Percentiles rank a stretch among this genome's conserved stretches.
Evolutionary conservation across 1,140 invertebrate genomes (phyloP).

Genomic region (Halotydeus destructor): DNA sequence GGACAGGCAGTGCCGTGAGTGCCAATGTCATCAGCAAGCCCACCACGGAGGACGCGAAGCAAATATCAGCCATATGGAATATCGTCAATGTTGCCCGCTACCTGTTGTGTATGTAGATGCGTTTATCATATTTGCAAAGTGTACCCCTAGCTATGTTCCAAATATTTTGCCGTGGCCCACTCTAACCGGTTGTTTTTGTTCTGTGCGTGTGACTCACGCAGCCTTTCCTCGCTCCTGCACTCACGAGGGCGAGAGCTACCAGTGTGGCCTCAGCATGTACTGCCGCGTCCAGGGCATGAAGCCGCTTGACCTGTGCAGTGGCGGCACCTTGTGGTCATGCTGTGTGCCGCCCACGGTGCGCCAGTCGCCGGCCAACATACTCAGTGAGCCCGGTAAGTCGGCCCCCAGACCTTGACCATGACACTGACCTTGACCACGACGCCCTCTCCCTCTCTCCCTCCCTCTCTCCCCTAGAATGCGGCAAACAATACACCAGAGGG

Average conservation of each 20-base stretch:
- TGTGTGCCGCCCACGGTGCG: conserved; percentile 48
- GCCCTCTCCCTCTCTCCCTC: background rate
- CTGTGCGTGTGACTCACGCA: conserved; percentile 30
- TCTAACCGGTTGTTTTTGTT: conserved; percentile 1
- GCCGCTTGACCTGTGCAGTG: conserved; percentile 65
- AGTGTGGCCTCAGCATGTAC: conserved; percentile 67
- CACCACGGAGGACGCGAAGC: conserved; percentile 11
- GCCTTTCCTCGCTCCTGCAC: conserved; percentile 79
- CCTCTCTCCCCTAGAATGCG: conserved; percentile 16
- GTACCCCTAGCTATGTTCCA: no score
- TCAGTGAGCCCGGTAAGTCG: conserved; percentile 18
- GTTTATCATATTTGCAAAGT: no score
- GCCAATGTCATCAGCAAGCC: no score
- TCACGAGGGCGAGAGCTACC: conserved; percentile 63
- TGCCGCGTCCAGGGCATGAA: conserved; percentile 66
- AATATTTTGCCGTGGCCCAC: background rate
- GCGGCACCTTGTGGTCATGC: conserved; percentile 76
- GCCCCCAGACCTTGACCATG: no score
- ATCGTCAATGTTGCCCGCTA: conserved; percentile 16
- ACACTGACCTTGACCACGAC: background rate
- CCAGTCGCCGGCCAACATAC: conserved; percentile 12
- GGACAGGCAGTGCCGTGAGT: no score
- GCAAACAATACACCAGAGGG: conserved; percentile 17
- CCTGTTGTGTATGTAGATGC: conserved; percentile 15
- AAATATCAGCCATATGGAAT: conserved; percentile 13